Percentiles rank a stretch among this genome's conserved stretches.
phyloP scores from a whole-genome alignment of 92 coral and sea anemone species.

The Heliopora coerulea region DNA sequence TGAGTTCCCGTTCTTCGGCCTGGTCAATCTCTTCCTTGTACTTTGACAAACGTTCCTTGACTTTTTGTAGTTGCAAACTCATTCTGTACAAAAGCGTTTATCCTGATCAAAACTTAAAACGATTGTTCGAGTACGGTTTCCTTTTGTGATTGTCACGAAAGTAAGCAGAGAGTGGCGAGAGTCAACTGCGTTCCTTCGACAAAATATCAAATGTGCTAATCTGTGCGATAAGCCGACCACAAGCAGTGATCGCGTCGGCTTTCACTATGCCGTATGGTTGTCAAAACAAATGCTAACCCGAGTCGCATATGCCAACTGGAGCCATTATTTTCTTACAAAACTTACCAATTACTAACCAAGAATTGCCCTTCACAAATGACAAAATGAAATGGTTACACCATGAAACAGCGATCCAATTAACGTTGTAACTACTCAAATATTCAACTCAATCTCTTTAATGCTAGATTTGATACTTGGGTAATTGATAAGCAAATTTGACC shows the following conservation, averaged over 20 bases:
- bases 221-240: slow-evolving; percentile 27
- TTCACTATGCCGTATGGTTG: slow-evolving; percentile 1
- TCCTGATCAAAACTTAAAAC: background rate
- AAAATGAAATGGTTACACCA: background rate
- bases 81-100: background rate
- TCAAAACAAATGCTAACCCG: background rate
- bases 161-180: slow-evolving; percentile 21
- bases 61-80: slow-evolving; percentile 24
- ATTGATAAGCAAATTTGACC: slow-evolving; percentile 3
- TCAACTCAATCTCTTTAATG: background rate
- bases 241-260: slow-evolving; percentile 1
- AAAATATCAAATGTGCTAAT: slow-evolving; percentile 25
- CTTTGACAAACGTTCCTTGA: slow-evolving; percentile 41
- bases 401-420: background rate
- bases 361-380: background rate
- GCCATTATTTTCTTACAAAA: background rate
- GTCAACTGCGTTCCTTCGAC: background rate
- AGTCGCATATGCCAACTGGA: background rate
- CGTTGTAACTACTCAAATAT: too few relatives aligned
- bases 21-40: slow-evolving; percentile 37
- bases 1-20: slow-evolving; percentile 30
- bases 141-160: too few relatives aligned
- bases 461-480: background rate
- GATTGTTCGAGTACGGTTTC: too few relatives aligned
- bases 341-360: background rate